Evolutionary conservation across 2,113 vertebrate species (phyloP).

Genomic region (Sebastes fasciatus): DNA sequence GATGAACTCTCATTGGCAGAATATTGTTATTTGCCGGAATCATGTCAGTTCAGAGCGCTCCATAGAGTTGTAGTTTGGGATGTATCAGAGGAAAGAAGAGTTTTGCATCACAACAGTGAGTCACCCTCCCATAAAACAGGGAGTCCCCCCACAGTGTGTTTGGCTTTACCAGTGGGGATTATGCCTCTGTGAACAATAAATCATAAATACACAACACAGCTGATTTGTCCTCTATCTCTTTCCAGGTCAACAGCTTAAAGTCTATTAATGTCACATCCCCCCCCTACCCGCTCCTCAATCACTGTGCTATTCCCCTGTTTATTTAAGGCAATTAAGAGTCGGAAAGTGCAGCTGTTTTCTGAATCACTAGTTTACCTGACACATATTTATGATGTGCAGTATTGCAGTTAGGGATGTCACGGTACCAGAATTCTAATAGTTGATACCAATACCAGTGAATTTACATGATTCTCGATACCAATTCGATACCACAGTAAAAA

Average conservation of each 20-base stretch:
- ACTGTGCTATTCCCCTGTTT: conserved; percentile 47
- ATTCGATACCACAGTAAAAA: too few species aligned
- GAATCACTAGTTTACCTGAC: conserved; percentile 57
- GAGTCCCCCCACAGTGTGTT: conserved; percentile 26
- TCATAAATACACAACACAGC: conserved; percentile 36
- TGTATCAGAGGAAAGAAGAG: not conserved
- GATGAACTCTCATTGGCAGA: not conserved
- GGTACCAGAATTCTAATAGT: too few species aligned
- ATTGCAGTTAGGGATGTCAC: too few species aligned
- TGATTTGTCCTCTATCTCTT: conserved; percentile 53
- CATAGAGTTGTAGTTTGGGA: not conserved
- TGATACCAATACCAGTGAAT: too few species aligned
- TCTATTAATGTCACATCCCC: conserved; percentile 50
- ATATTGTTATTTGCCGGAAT: not conserved
- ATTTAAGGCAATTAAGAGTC: conserved; percentile 60
- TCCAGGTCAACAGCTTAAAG: conserved; percentile 64
- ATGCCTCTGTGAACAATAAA: conserved; percentile 53
- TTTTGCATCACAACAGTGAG: conserved; percentile 4
- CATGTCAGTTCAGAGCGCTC: not conserved
- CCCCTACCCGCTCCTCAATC: conserved; percentile 6
- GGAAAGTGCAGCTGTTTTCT: conserved; percentile 44
- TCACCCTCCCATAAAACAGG: not conserved
- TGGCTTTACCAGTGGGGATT: conserved; percentile 27
- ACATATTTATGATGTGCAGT: conserved; percentile 34
- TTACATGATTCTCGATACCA: too few species aligned